Conservation (phyloP, 2,797 vertebrate species). For the Pangasius djambal region DNA sequence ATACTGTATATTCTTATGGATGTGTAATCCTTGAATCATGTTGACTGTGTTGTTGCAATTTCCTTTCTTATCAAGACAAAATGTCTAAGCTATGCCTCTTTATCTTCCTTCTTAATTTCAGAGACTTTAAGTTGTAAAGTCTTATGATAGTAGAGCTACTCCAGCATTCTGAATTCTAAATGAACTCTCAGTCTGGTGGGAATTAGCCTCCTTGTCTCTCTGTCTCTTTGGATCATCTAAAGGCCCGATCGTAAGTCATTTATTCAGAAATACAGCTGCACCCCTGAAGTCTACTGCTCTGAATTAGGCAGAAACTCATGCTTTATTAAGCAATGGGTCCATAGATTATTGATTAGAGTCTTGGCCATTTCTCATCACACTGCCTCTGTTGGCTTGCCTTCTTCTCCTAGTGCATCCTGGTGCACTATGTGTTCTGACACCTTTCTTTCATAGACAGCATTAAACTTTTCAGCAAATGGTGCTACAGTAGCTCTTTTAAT, state of each 20-base stretch:
- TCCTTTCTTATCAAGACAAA: neutral
- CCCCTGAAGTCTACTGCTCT: slow-evolving; percentile 16
- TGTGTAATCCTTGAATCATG: neutral
- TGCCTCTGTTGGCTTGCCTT: too few relatives aligned
- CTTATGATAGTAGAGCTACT: slow-evolving; percentile 49
- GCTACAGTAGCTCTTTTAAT: too few relatives aligned
- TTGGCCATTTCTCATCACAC: slow-evolving; percentile 10
- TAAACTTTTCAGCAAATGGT: too few relatives aligned
- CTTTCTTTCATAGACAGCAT: too few relatives aligned
- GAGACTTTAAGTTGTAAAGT: slow-evolving; percentile 18
- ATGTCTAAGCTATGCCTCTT: neutral
- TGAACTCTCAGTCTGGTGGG: slow-evolving; percentile 46
- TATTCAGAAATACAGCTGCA: slow-evolving; percentile 64
- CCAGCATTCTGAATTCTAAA: slow-evolving; percentile 62
- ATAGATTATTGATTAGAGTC: slow-evolving; percentile 77
- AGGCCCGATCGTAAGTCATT: slow-evolving; percentile 55
- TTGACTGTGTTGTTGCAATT: neutral
- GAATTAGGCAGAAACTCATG: slow-evolving; percentile 61
- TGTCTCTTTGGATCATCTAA: slow-evolving; percentile 59
- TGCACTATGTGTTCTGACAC: too few relatives aligned
- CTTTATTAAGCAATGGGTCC: slow-evolving; percentile 69
- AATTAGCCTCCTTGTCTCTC: slow-evolving; percentile 55
- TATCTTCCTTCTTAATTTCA: neutral
- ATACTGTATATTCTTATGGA: neutral
- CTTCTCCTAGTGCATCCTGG: too few relatives aligned